Percentiles rank a stretch among this genome's conserved stretches.
Evolutionary conservation across 1,140 invertebrate genomes (phyloP).

Genomic region (Microplitis mediator): DNA sequence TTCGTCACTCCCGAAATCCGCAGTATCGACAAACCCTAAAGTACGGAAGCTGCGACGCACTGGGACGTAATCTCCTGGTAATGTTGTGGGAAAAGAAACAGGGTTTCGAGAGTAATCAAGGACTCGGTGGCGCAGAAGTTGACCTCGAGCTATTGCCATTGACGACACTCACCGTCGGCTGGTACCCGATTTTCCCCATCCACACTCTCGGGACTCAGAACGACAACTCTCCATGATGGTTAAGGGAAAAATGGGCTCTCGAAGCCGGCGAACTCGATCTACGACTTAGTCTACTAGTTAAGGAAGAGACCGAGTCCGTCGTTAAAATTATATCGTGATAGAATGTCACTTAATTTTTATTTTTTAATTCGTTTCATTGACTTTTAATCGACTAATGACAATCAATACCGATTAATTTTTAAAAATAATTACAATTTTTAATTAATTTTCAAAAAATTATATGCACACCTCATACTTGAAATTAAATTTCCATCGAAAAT

Average conservation of each 20-base stretch:
- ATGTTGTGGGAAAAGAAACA: constrained; percentile 89
- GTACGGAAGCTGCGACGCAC: constrained; percentile 81
- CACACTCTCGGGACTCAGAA: constrained; percentile 73
- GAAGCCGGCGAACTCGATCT: constrained; percentile 60
- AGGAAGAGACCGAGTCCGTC: constrained; percentile 53
- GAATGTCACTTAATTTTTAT: constrained; percentile 20
- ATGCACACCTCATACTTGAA: no score
- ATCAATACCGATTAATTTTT: neutral
- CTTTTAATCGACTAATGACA: neutral
- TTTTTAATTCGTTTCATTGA: neutral
- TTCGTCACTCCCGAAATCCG: constrained; percentile 79
- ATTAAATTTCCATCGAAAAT: no score
- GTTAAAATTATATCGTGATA: constrained; percentile 60
- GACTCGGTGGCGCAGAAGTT: constrained; percentile 84
- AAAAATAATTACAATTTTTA: no score
- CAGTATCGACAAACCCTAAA: constrained; percentile 87
- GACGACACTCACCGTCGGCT: constrained; percentile 77
- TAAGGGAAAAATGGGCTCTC: constrained; percentile 61
- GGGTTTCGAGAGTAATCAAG: constrained; percentile 86
- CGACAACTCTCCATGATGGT: constrained; percentile 74
- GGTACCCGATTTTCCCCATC: constrained; percentile 89
- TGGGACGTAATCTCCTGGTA: constrained; percentile 83
- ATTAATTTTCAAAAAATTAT: no score
- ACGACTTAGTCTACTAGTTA: constrained; percentile 55
- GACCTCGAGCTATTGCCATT: constrained; percentile 79